These are phyloP conservation scores for Ceratosolen fusciceps DNA, from an alignment of 1,140 invertebrate species.

Conservation along the genomic window DNA sequence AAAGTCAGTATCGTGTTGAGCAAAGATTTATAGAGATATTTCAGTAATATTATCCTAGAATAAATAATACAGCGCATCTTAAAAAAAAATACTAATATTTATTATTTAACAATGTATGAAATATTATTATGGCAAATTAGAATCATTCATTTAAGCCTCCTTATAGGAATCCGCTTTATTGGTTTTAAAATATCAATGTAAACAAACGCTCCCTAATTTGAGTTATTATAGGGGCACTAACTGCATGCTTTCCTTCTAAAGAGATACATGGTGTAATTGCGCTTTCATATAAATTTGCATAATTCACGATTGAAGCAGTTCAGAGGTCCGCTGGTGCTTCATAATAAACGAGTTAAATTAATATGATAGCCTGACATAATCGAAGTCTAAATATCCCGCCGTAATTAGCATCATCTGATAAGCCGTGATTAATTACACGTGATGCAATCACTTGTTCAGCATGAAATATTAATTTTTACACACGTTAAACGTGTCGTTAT, in stretches of 20 bases:
- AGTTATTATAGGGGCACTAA: not conserved
- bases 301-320: conserved; percentile 16
- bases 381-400: not conserved
- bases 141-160: too few species aligned
- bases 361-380: conserved; percentile 22
- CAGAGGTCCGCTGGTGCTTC: not conserved
- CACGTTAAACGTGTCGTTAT: too few species aligned
- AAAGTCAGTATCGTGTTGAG: too few species aligned
- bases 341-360: conserved; percentile 27
- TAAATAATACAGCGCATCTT: too few species aligned
- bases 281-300: conserved; percentile 31
- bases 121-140: too few species aligned
- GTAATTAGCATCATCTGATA: conserved; percentile 15
- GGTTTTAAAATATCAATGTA: too few species aligned
- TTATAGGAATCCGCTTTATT: too few species aligned
- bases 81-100: too few species aligned
- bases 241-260: conserved; percentile 1
- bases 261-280: conserved; percentile 22
- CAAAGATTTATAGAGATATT: too few species aligned
- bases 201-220: conserved; percentile 29
- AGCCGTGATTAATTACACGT: not conserved
- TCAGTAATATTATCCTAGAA: too few species aligned
- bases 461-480: not conserved
- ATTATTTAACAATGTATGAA: too few species aligned
- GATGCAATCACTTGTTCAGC: not conserved